These are phyloP conservation scores for Acronicta aceris DNA, from an alignment of 2,888 invertebrate genomes.

Conservation along the genomic window DNA sequence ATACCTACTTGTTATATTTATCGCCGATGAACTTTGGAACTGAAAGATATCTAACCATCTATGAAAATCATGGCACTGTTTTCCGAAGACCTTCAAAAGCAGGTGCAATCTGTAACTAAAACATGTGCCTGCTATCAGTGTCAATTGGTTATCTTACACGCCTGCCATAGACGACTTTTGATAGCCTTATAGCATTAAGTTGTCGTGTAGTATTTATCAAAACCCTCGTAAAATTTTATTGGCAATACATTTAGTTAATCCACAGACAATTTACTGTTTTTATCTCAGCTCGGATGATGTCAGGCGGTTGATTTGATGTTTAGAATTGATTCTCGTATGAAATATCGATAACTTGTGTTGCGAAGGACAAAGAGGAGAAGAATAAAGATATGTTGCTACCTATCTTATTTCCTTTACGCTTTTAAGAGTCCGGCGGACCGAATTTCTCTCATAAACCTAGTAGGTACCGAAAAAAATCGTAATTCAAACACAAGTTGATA, in stretches of 20 bases:
- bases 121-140: too few relatives aligned
- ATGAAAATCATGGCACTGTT: too few relatives aligned
- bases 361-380: neutral
- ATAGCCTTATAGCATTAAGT: constrained; percentile 57
- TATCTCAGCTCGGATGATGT: constrained; percentile 21
- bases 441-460: too few relatives aligned
- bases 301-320: constrained; percentile 19
- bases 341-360: neutral
- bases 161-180: constrained; percentile 51
- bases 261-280: constrained; percentile 32
- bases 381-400: too few relatives aligned
- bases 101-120: neutral
- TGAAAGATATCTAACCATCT: too few relatives aligned
- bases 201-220: constrained; percentile 51
- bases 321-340: neutral
- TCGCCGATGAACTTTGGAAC: too few relatives aligned
- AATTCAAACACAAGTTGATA: too few relatives aligned
- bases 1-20: too few relatives aligned
- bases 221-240: constrained; percentile 35
- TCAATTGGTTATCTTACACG: constrained; percentile 41
- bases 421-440: too few relatives aligned
- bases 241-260: constrained; percentile 42
- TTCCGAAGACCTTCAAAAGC: constrained; percentile 23
- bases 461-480: too few relatives aligned
- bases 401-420: too few relatives aligned